Conservation (phyloP, 2,113 vertebrate species). For the Tenrec ecaudatus region DNA sequence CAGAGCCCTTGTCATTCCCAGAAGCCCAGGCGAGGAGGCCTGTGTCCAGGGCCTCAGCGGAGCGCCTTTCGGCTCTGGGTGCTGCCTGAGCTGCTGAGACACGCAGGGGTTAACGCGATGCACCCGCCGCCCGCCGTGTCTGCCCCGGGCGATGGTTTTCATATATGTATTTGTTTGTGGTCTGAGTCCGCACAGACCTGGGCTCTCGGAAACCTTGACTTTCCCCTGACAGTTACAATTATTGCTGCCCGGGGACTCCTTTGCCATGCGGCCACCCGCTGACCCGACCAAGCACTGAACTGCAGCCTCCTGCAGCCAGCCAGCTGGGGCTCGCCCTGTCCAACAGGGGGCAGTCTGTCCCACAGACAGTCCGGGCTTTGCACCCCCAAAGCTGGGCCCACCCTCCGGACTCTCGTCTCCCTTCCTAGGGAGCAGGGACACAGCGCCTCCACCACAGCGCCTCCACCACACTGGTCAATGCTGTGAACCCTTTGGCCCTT, state of each 20-base stretch:
- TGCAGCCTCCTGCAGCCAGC: constrained; percentile 80
- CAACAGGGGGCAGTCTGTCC: background rate
- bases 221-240: constrained; percentile 87
- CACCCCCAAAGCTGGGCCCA: background rate
- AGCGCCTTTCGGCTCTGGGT: background rate
- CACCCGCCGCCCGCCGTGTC: constrained; percentile 27
- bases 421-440: no score
- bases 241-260: constrained; percentile 87
- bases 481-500: background rate
- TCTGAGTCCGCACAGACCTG: constrained; percentile 81
- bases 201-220: constrained; percentile 85
- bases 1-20: background rate
- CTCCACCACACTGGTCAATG: background rate
- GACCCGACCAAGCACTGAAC: constrained; percentile 84
- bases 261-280: constrained; percentile 84
- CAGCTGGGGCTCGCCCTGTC: constrained; percentile 66
- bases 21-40: background rate
- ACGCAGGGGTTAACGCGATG: constrained; percentile 78
- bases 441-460: background rate
- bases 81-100: constrained; percentile 59
- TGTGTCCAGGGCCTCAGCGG: background rate
- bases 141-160: constrained; percentile 79
- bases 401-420: no score
- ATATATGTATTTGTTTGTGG: constrained; percentile 84
- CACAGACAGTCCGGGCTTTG: background rate